Evolutionary conservation across 2,888 invertebrate genomes (phyloP).

Genomic region (Altica lythri): DNA sequence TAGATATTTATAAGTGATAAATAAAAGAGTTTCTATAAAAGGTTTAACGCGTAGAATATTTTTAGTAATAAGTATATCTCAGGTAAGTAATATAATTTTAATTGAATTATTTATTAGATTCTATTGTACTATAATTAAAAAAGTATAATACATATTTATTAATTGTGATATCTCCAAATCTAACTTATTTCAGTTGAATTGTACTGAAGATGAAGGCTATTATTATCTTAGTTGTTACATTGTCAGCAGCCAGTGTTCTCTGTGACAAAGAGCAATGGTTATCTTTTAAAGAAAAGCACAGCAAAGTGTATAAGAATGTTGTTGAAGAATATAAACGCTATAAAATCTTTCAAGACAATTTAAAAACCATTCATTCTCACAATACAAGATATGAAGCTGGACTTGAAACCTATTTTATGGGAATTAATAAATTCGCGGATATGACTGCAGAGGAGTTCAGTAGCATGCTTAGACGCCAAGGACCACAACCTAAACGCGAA

Average conservation of each 20-base stretch:
- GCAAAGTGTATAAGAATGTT: not conserved
- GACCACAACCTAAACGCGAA: not conserved
- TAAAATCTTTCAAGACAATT: not conserved
- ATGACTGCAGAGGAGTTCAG: conserved; percentile 49
- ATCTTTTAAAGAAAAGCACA: not conserved
- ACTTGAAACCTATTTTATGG: conserved; percentile 1
- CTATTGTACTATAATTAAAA: too few relatives aligned
- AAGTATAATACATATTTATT: too few relatives aligned
- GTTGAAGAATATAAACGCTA: not conserved
- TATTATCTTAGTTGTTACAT: conserved; percentile 9
- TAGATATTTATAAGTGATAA: too few relatives aligned
- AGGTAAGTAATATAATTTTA: too few relatives aligned
- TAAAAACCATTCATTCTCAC: not conserved
- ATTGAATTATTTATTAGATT: too few relatives aligned
- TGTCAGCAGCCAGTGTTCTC: conserved; percentile 16
- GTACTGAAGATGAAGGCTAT: conserved; percentile 27
- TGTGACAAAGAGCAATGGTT: conserved; percentile 17
- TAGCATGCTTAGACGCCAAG: not conserved
- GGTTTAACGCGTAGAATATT: too few relatives aligned
- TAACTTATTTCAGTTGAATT: too few relatives aligned
- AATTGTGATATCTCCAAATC: too few relatives aligned
- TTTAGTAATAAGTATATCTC: too few relatives aligned
- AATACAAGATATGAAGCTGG: not conserved
- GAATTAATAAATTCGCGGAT: conserved; percentile 31
- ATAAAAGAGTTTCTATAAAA: too few relatives aligned